A percentile compares a stretch with the other conserved stretches of the same genome.
Conservation (phyloP, 2,888 invertebrate species). For the Coecobrya sp. region DNA sequence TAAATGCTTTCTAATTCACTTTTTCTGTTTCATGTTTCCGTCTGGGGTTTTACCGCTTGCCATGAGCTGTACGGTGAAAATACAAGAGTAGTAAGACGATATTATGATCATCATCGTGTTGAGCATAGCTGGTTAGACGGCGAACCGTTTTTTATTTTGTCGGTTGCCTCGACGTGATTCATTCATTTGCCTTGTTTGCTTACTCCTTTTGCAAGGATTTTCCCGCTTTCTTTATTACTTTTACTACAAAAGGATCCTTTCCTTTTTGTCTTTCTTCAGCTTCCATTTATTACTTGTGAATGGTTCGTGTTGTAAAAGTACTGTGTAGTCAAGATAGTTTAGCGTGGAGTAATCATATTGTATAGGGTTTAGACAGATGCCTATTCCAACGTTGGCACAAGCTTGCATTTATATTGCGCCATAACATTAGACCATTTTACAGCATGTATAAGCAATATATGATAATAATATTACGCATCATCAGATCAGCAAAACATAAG, state of each 20-base stretch:
- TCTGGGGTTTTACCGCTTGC: neutral
- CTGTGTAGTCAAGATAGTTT: neutral
- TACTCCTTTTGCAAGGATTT: neutral
- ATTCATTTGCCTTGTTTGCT: conserved; percentile 26
- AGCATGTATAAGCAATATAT: neutral
- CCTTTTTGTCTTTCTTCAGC: conserved; percentile 20
- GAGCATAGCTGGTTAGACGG: neutral
- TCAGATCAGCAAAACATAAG: conserved; percentile 21
- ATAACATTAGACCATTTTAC: neutral
- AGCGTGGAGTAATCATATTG: neutral
- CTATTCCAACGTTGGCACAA: neutral
- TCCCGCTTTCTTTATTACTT: conserved; percentile 17
- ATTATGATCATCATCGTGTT: neutral
- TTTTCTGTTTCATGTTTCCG: conserved; percentile 51
- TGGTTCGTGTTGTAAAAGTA: neutral
- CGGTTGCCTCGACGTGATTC: conserved; percentile 21
- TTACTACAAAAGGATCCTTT: conserved; percentile 21
- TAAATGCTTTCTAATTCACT: conserved; percentile 44
- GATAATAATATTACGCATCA: conserved; percentile 7
- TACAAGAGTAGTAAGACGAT: neutral
- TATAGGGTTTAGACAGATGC: neutral
- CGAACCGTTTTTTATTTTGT: conserved; percentile 40
- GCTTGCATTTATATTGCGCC: no score
- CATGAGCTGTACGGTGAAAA: neutral
- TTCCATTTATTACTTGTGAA: conserved; percentile 36